Conservation (phyloP, 2,113 vertebrate species). For the Lonchura striata region DNA sequence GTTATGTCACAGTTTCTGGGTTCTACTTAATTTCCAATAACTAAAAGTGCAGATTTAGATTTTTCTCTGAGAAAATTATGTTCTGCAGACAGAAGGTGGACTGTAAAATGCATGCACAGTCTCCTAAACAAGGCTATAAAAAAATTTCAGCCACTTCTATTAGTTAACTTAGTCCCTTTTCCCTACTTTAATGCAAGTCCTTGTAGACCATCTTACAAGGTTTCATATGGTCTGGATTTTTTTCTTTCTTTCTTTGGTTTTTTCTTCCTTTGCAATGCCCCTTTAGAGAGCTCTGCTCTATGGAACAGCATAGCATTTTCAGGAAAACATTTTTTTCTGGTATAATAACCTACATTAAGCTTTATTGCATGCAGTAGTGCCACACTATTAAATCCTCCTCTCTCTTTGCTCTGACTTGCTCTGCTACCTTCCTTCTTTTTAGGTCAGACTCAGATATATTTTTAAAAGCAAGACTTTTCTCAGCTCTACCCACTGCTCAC, state of each 20-base stretch:
- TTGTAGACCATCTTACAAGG: not conserved
- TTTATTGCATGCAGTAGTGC: not conserved
- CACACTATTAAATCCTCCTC: not conserved
- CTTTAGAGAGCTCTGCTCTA: not conserved
- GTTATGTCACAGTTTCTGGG: not conserved
- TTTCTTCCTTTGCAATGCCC: not conserved
- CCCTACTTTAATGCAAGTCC: not conserved
- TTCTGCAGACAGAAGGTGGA: not conserved
- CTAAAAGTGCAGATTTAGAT: not conserved
- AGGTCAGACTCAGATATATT: not conserved
- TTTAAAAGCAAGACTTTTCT: not conserved
- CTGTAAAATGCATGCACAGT: not conserved
- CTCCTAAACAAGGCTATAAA: not conserved
- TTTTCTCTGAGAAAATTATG: not conserved
- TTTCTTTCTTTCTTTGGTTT: not conserved
- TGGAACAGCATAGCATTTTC: not conserved
- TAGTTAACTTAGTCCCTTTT: not conserved
- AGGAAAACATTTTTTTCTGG: not conserved
- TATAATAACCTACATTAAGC: not conserved
- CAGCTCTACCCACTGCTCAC: not conserved
- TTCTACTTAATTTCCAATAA: not conserved
- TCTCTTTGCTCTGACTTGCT: not conserved
- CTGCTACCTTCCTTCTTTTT: not conserved
- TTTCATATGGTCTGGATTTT: not conserved
- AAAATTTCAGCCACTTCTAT: not conserved